A percentile compares a stretch with the other conserved stretches of the same genome.
phyloP scores from a whole-genome alignment of 2,888 invertebrate genomes.

The Erebia epiphron region DNA sequence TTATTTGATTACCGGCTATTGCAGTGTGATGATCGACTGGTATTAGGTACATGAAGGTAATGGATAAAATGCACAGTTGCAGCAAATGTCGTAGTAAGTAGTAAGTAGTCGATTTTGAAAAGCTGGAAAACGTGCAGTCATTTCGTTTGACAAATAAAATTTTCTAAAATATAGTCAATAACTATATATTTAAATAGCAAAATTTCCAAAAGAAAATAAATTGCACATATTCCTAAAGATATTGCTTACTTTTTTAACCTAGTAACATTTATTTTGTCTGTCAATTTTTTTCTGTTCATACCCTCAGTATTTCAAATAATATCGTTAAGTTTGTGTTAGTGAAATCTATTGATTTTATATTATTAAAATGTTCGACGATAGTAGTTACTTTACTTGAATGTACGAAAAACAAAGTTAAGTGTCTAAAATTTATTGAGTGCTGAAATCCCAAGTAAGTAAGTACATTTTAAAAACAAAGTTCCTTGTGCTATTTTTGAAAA shows the following conservation, averaged over 20 bases:
- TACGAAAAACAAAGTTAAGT: background rate
- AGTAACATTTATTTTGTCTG: constrained; percentile 1
- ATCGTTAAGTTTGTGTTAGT: background rate
- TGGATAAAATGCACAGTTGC: too few relatives aligned
- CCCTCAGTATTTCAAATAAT: constrained; percentile 3
- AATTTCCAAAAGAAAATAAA: background rate
- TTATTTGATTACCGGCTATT: too few relatives aligned
- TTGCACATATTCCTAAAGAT: background rate
- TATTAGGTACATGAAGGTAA: too few relatives aligned
- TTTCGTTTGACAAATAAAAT: too few relatives aligned
- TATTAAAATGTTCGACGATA: background rate
- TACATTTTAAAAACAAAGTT: background rate
- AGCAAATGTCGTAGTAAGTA: too few relatives aligned
- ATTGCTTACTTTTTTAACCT: background rate
- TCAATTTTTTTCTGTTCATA: constrained; percentile 6
- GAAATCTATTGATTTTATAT: background rate
- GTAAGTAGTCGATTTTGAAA: too few relatives aligned
- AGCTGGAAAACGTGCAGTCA: too few relatives aligned
- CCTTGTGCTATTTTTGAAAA: background rate
- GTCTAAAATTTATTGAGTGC: background rate
- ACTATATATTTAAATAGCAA: background rate
- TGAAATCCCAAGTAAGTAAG: background rate
- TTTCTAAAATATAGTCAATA: too few relatives aligned
- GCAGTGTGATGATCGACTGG: too few relatives aligned
- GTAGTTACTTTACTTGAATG: background rate